Conservation (phyloP, 2,888 invertebrate species). For the Mimachlamys varia region DNA sequence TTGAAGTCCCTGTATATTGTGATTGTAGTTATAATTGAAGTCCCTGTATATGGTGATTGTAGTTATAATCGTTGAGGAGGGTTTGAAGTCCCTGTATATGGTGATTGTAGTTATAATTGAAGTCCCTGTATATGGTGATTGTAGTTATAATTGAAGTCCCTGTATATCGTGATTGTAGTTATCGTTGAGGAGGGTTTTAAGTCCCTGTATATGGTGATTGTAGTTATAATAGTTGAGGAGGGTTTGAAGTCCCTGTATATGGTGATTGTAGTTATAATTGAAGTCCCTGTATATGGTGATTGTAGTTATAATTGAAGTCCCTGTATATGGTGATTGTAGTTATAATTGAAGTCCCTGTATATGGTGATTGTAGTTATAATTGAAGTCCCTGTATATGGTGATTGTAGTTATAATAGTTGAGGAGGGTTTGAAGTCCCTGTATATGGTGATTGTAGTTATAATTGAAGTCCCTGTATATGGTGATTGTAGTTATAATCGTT, state of each 20-base stretch:
- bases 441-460: slow-evolving; percentile 23
- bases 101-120: not conserved
- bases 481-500: not conserved
- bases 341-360: too few species aligned
- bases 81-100: too few species aligned
- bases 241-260: not conserved
- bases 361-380: slow-evolving; percentile 6
- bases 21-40: too few species aligned
- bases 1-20: not conserved
- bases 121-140: too few species aligned
- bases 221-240: not conserved
- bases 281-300: slow-evolving; percentile 16
- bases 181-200: not conserved
- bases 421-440: not conserved
- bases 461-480: not conserved
- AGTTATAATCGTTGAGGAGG: not conserved
- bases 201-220: too few species aligned
- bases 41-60: slow-evolving; percentile 22
- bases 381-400: not conserved
- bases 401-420: too few species aligned
- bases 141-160: too few species aligned
- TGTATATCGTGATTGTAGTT: slow-evolving; percentile 29
- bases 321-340: too few species aligned
- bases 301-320: not conserved
- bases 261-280: too few species aligned